Conservation (phyloP, 2,797 vertebrate species). For the Pseudochirops cupreus region DNA sequence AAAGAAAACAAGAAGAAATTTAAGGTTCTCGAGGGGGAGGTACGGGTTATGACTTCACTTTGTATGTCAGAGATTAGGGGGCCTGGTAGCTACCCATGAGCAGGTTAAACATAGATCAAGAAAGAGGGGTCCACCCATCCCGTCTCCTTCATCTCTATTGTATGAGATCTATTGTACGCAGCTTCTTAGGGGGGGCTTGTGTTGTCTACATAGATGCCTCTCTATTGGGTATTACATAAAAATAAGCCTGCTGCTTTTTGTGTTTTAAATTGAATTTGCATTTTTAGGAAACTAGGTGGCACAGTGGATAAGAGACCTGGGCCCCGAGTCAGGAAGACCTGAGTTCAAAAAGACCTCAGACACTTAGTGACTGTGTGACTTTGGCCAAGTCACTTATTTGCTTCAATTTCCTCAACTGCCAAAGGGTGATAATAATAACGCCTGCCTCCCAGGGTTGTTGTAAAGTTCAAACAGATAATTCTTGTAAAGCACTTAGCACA, state of each 20-base stretch:
- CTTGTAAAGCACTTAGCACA: background rate
- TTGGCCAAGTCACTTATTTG: background rate
- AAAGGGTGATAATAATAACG: background rate
- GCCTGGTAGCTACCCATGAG: background rate
- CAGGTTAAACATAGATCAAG: background rate
- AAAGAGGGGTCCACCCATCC: background rate
- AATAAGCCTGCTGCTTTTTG: background rate
- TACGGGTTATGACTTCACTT: background rate
- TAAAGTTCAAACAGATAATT: background rate
- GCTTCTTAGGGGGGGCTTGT: constrained; percentile 12
- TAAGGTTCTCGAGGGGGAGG: background rate
- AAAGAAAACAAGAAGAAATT: background rate
- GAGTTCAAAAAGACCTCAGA: background rate
- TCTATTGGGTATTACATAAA: constrained; percentile 24
- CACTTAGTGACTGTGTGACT: background rate
- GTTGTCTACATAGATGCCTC: constrained; percentile 12
- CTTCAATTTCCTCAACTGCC: too few species aligned
- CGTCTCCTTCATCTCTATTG: background rate
- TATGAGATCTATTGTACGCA: constrained; percentile 10
- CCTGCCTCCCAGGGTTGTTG: background rate
- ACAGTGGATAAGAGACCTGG: too few species aligned
- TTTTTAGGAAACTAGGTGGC: background rate
- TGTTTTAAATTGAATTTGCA: background rate
- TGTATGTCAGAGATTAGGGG: background rate
- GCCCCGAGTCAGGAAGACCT: background rate